A percentile compares a stretch with the other conserved stretches of the same genome.
Conservation (phyloP, 1,140 invertebrate species). For the Limonius californicus region DNA sequence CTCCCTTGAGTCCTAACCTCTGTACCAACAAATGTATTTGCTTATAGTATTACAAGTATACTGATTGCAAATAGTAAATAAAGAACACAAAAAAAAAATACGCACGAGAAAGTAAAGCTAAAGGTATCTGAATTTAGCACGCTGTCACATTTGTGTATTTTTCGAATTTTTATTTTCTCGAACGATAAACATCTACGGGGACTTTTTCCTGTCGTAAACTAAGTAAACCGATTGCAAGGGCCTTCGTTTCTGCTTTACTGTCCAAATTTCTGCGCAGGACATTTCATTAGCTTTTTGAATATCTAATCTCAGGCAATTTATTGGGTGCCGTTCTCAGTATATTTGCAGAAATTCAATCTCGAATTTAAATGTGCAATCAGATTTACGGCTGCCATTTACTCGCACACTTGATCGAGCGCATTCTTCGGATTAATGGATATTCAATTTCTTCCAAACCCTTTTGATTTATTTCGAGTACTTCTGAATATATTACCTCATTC, state of each 20-base stretch:
- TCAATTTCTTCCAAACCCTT: conserved; percentile 21
- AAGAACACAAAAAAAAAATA: too few relatives aligned
- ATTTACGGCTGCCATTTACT: conserved; percentile 34
- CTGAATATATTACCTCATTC: conserved; percentile 28
- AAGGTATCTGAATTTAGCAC: too few relatives aligned
- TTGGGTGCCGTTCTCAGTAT: conserved; percentile 23
- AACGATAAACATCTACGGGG: too few relatives aligned
- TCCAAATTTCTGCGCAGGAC: conserved; percentile 24
- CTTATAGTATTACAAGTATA: too few relatives aligned
- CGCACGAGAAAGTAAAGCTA: too few relatives aligned
- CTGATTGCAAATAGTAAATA: too few relatives aligned
- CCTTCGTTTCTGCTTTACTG: background rate
- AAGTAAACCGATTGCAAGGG: too few relatives aligned
- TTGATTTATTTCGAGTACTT: conserved; percentile 24
- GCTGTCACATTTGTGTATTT: too few relatives aligned
- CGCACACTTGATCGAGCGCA: conserved; percentile 21
- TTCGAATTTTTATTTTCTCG: too few relatives aligned
- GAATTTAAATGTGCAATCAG: conserved; percentile 35
- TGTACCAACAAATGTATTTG: too few relatives aligned
- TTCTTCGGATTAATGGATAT: conserved; percentile 24
- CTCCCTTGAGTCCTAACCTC: too few relatives aligned
- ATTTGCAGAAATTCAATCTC: conserved; percentile 33
- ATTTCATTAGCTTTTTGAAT: conserved; percentile 29
- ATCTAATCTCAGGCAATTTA: conserved; percentile 31
- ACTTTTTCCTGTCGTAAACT: too few relatives aligned